Percentiles rank a stretch among this genome's conserved stretches.
Evolutionary conservation across 2,113 vertebrate genomes (phyloP).

Genomic region (Acinonyx jubatus): DNA sequence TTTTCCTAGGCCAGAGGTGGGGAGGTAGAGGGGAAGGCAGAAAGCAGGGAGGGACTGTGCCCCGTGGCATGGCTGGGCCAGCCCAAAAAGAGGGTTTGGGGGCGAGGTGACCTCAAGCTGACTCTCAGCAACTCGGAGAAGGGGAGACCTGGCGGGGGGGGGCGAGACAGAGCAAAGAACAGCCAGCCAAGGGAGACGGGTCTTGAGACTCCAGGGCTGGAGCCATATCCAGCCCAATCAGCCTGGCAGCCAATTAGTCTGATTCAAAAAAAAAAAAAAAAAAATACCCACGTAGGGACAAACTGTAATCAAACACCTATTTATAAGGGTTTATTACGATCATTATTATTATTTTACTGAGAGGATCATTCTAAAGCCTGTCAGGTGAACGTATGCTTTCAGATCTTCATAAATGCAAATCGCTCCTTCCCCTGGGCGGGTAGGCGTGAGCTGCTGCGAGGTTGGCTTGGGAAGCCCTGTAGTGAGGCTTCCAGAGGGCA

Average conservation of each 20-base stretch:
- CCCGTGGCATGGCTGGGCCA: no score
- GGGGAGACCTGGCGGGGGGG: background rate
- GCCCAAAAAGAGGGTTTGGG: background rate
- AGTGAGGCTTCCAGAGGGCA: background rate
- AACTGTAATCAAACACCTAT: conserved; percentile 83
- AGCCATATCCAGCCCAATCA: conserved; percentile 69
- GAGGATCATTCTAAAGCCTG: conserved; percentile 79
- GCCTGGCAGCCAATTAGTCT: conserved; percentile 78
- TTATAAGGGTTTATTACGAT: conserved; percentile 81
- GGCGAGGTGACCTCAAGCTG: background rate
- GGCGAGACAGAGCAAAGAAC: background rate
- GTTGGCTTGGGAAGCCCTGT: background rate
- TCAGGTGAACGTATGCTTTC: conserved; percentile 74
- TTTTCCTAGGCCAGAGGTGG: background rate
- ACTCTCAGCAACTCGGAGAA: background rate
- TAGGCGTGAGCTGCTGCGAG: background rate
- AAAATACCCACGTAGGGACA: conserved; percentile 69
- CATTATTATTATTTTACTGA: conserved; percentile 82
- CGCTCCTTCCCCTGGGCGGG: background rate
- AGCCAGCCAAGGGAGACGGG: background rate
- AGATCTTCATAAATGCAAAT: conserved; percentile 79
- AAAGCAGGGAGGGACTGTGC: background rate
- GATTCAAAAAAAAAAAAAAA: conserved; percentile 77
- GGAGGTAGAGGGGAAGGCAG: no score
- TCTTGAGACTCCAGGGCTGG: background rate